phyloP scores from a whole-genome alignment of 92 coral and sea anemone species.

The Diadumene lineata region DNA sequence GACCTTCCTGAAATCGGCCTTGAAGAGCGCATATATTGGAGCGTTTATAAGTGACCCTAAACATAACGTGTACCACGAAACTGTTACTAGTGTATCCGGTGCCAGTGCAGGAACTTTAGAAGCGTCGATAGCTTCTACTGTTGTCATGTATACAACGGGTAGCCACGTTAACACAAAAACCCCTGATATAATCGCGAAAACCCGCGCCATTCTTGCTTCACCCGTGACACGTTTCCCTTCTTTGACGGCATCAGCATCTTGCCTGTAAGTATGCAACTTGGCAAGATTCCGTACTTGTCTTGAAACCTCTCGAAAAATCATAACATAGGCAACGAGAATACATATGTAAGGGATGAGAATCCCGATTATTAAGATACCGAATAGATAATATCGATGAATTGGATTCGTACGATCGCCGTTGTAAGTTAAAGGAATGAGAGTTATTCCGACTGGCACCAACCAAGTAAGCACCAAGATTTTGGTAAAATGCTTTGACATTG shows the following conservation, averaged over 20 bases:
- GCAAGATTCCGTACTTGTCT: constrained; percentile 63
- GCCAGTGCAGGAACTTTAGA: constrained; percentile 23
- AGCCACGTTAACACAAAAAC: constrained; percentile 75
- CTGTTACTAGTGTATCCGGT: constrained; percentile 42
- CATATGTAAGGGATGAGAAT: constrained; percentile 67
- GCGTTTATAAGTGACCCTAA: constrained; percentile 69
- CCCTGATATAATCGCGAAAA: constrained; percentile 76
- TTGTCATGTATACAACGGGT: constrained; percentile 80
- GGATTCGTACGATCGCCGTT: constrained; percentile 12
- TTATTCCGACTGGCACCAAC: constrained; percentile 56
- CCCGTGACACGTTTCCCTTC: constrained; percentile 75
- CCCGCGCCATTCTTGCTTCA: constrained; percentile 77
- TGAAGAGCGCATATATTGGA: constrained; percentile 73
- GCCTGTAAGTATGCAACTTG: constrained; percentile 36
- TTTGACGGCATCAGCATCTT: constrained; percentile 45
- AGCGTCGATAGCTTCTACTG: constrained; percentile 49
- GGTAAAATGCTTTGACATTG: constrained; percentile 64
- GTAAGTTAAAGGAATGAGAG: constrained; percentile 59
- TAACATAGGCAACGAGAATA: constrained; percentile 70
- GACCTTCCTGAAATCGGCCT: constrained; percentile 72
- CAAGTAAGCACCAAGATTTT: constrained; percentile 63
- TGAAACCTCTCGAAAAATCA: constrained; percentile 75
- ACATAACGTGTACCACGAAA: constrained; percentile 81
- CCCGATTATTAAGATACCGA: constrained; percentile 61
- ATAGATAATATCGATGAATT: constrained; percentile 37